Conservation (phyloP, 2,888 invertebrate species). For the Sesamia inferens region DNA sequence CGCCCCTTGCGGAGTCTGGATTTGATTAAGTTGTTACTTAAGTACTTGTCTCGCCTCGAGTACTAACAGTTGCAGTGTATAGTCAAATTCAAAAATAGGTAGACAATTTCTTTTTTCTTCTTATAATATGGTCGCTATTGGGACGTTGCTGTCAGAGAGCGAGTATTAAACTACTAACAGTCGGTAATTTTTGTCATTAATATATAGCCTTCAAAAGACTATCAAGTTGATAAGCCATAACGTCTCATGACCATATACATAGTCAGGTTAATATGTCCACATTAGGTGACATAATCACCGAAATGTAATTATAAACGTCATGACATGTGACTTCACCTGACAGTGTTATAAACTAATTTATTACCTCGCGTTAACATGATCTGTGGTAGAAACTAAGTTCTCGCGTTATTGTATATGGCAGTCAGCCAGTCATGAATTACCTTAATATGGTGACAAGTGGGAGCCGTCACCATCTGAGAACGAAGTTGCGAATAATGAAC, state of each 20-base stretch:
- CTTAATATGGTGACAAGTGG: constrained; percentile 12
- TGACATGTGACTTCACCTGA: constrained; percentile 9
- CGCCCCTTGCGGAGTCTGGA: constrained; percentile 46
- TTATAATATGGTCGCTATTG: no score
- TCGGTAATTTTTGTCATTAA: background rate
- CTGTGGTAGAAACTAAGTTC: constrained; percentile 11
- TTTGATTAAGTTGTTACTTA: constrained; percentile 51
- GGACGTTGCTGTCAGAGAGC: no score
- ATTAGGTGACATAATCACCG: constrained; percentile 3
- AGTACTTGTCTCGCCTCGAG: constrained; percentile 24
- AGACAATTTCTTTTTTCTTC: no score
- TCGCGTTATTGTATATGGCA: constrained; percentile 17
- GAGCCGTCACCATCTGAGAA: constrained; percentile 13
- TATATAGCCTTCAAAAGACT: background rate
- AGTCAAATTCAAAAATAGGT: background rate
- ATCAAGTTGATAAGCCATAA: background rate
- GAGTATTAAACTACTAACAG: background rate
- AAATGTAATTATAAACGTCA: constrained; percentile 1
- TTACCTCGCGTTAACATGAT: constrained; percentile 31
- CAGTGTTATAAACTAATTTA: constrained; percentile 20
- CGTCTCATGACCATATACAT: background rate
- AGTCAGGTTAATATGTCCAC: background rate
- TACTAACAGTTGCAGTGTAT: background rate
- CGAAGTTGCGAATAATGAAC: no score
- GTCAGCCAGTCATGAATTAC: constrained; percentile 25